These are phyloP conservation scores for Candidula unifasciata DNA, from an alignment of 2,888 invertebrate genomes.

Conservation along the genomic window DNA sequence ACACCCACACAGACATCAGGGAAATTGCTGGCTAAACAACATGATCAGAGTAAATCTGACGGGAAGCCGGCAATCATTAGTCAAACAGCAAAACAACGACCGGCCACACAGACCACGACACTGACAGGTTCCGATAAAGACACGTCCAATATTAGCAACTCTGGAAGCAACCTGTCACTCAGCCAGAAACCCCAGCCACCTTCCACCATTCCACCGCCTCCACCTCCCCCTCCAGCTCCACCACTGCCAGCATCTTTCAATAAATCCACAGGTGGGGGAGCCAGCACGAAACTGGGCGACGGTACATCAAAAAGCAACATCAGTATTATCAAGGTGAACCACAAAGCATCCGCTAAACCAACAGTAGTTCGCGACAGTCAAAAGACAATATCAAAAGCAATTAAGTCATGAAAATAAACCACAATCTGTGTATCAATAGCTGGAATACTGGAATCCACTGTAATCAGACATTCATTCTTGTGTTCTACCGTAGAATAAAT, in stretches of 20 bases:
- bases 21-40: neutral
- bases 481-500: no score
- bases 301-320: neutral
- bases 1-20: neutral
- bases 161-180: no score
- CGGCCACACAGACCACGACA: neutral
- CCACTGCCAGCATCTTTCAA: slow-evolving; percentile 26
- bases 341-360: neutral
- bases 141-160: neutral
- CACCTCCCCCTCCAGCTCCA: slow-evolving; percentile 44
- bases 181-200: neutral
- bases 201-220: slow-evolving; percentile 1
- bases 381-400: neutral
- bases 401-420: no score
- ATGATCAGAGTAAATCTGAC: slow-evolving; percentile 21
- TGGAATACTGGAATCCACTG: no score
- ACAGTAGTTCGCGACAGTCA: neutral
- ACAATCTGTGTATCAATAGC: no score
- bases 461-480: no score
- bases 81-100: neutral
- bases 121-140: neutral
- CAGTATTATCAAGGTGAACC: slow-evolving; percentile 32
- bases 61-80: neutral
- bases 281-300: neutral
- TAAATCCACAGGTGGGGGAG: neutral